A percentile compares a stretch with the other conserved stretches of the same genome.
Evolutionary conservation across 2,797 vertebrate genomes (phyloP).

Genomic region (Squalus acanthias): DNA sequence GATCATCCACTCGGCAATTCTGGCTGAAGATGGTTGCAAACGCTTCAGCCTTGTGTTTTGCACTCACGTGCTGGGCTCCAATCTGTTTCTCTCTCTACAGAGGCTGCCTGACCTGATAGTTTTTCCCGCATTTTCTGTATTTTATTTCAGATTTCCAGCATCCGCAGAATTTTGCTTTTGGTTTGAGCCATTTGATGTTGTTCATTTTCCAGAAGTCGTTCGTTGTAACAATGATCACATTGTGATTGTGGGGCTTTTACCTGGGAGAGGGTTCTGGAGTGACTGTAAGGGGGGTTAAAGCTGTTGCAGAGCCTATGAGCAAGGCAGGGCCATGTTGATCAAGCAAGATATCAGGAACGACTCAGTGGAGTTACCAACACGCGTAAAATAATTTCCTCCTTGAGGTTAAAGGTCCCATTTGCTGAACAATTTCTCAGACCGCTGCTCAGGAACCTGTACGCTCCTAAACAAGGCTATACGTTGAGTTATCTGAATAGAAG

Average conservation of each 20-base stretch:
- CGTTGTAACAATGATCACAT: no score
- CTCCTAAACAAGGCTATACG: not conserved
- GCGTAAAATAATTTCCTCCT: not conserved
- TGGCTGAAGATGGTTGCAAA: no score
- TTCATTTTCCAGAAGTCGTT: not conserved
- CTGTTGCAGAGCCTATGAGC: not conserved
- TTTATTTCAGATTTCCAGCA: not conserved
- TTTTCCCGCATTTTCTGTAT: not conserved
- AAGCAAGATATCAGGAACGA: not conserved
- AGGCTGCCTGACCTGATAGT: not conserved
- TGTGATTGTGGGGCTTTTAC: no score
- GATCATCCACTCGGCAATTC: no score
- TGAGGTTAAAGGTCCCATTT: not conserved
- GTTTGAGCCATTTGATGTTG: not conserved
- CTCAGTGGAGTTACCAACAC: not conserved
- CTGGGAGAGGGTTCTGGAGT: not conserved
- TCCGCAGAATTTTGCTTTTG: not conserved
- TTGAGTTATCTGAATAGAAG: not conserved
- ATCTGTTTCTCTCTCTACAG: not conserved
- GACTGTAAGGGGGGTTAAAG: not conserved
- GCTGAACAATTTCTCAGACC: not conserved
- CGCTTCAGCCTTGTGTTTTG: no score
- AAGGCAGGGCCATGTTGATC: not conserved
- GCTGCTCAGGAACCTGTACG: not conserved
- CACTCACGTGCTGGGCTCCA: no score